Evolutionary conservation across 2,797 vertebrate species (phyloP), one percentile per base, ranked within the genome.

Genomic region (Myiotriccus ornatus): DNA sequence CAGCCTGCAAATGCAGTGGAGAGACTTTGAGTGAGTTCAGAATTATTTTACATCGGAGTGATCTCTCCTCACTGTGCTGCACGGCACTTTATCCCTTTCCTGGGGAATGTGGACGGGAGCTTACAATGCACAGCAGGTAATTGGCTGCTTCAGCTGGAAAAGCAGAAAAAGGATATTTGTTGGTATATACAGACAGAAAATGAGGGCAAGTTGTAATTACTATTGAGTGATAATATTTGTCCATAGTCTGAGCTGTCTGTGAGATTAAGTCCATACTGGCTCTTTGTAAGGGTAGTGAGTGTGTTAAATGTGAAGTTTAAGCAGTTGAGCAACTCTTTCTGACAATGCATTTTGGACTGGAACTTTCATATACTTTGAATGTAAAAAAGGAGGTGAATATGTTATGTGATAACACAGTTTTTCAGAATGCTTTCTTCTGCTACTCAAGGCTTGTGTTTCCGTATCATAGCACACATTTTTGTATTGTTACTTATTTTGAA

Each of bases 111-210:
- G 90, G 73, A 82, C 68, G 84, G 82, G 62, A 96, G 55, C 80
- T 91, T 17, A 21, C 41, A 60, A 28, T 68, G 67, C 88, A 85
- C 89, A 83, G 90, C 95, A 96, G 85, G 93, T 96, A 96, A 94
- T 64, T 95, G 95, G 85, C 80, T 68, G 57, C 87, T 87, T 90
- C 53, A 71, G 21, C 0, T 65, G 70, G 37, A 85, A 73, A 85
- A 80, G 76, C 63, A 84, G 84, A 78, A 82, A 60, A 65, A 47
- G 12, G 7, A 0, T 52, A 19, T 80, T 92, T 92, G 62, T 85
- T 5, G 12, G 41, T 64, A 41, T 56, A 16, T 69, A 6, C 17
- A 69, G 53, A 35, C 62, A 35, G 91, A 75, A 91, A 90, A 59
- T 16, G 47, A 70, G 76, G 57, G 41, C 22, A 85, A 92, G 59